Base-by-base conservation (phyloP, 2,888 invertebrate genomes). In the Nesidiocoris tenuis region DNA sequence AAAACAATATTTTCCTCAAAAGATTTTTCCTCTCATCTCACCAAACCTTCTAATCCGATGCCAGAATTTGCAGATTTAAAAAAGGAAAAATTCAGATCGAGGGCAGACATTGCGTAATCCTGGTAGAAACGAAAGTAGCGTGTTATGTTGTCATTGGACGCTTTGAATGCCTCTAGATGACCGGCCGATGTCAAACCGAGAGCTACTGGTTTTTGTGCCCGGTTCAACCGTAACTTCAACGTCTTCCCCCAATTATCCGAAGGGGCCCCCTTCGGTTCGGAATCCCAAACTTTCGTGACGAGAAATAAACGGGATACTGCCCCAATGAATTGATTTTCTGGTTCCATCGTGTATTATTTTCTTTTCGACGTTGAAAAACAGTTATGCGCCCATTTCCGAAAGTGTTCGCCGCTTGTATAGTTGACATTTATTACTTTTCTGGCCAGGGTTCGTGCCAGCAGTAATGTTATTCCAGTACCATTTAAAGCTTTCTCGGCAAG, bases 241-340 rank as follows among this genome's bases (percentile, higher is more conserved):
- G 68, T 55, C 21, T 24, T 59, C 68, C 59, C 55, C 71, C 71
- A 71, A 71, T 71, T 71, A 71, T 61, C 23, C 39, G 12, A 39
- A 39, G 61, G 7, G 54, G 39, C 39, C 61, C 12, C 18, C 25
- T 23, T 19, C 61, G 61, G 19, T 17, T 25, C 61, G 71, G 54
- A 71, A 61, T 61, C 61, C 61, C 9, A 59, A 39, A 39, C 39
- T 59, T 19, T 59, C 71, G 56, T 71, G 71, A 59, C 61, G 56
- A 61, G 61, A 21, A 71, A 71, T 71, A 71, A 71, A 71, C 61
- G 61, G 39, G 61, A 61, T 61, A 61, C 71, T 61, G 25, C n/a
- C 65, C 5, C 71, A 24, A 71, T 71, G 71, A 61, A 71, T 71
- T 71, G 61, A 71, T 68, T 71, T 71, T 71, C 22, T 65, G 9